Conservation (phyloP, 2,113 vertebrate genomes). For the Hassar affinis region DNA sequence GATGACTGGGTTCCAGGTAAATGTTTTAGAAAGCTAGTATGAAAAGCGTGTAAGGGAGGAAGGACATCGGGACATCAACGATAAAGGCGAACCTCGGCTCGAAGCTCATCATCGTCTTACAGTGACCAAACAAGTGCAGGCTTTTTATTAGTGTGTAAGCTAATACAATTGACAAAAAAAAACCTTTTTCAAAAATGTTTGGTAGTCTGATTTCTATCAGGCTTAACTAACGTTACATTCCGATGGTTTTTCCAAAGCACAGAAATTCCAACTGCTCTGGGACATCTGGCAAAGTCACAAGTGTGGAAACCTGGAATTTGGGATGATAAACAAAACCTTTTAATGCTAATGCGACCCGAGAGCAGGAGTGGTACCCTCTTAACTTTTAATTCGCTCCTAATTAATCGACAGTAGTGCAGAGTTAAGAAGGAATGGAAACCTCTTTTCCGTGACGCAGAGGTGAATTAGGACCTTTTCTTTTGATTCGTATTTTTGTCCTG, state of each 20-base stretch:
- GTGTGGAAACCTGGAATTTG: not conserved
- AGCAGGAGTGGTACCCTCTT: not conserved
- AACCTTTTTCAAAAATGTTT: too few relatives aligned
- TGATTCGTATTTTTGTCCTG: too few relatives aligned
- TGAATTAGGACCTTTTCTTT: not conserved
- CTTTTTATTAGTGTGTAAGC: too few relatives aligned
- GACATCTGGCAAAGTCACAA: not conserved
- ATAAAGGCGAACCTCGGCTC: not conserved
- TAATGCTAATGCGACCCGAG: too few relatives aligned
- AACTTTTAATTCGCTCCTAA: not conserved
- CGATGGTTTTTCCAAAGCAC: too few relatives aligned
- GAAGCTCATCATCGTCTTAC: not conserved
- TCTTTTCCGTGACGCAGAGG: not conserved
- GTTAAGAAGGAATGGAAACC: not conserved
- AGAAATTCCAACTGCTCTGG: not conserved
- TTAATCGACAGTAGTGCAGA: not conserved
- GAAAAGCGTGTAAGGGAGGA: too few relatives aligned
- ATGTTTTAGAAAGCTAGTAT: not conserved
- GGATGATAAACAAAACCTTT: not conserved
- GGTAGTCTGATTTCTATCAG: too few relatives aligned
- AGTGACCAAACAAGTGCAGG: not conserved
- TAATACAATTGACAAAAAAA: too few relatives aligned
- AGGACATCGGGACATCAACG: too few relatives aligned
- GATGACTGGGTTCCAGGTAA: not conserved
- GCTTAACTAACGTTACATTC: too few relatives aligned